Percentiles rank a stretch among this genome's conserved stretches.
phyloP scores from a whole-genome alignment of 2,113 vertebrate species.

The Sapajus apella region DNA sequence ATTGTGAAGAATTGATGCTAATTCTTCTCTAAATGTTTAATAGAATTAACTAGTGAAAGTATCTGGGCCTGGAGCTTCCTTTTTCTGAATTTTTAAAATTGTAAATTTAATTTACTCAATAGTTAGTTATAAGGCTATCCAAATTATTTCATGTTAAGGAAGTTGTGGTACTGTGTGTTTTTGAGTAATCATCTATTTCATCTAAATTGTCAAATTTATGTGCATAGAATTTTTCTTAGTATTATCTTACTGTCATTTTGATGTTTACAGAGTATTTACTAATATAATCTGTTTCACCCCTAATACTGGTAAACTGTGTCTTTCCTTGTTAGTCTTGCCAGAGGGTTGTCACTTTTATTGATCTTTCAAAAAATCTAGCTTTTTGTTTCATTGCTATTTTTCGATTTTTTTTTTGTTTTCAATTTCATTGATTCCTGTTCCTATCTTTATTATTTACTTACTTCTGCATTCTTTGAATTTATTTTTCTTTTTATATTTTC shows the following conservation, averaged over 20 bases:
- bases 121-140: background rate
- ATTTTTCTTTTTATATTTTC: background rate
- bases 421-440: background rate
- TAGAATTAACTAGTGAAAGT: background rate
- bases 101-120: background rate
- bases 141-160: background rate
- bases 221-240: background rate
- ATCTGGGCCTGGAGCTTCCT: background rate
- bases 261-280: background rate
- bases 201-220: background rate
- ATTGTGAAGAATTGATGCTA: background rate
- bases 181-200: background rate
- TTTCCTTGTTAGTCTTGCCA: background rate
- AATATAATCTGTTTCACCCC: background rate
- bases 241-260: background rate
- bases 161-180: background rate
- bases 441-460: background rate
- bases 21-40: background rate
- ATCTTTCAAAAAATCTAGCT: background rate
- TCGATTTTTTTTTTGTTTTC: background rate
- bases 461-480: background rate
- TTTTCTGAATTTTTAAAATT: background rate
- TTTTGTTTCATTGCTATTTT: background rate
- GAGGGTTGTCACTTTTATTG: background rate
- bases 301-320: background rate